Evolutionary conservation across 2,113 vertebrate species (phyloP).

Genomic region (Stegastes partitus): DNA sequence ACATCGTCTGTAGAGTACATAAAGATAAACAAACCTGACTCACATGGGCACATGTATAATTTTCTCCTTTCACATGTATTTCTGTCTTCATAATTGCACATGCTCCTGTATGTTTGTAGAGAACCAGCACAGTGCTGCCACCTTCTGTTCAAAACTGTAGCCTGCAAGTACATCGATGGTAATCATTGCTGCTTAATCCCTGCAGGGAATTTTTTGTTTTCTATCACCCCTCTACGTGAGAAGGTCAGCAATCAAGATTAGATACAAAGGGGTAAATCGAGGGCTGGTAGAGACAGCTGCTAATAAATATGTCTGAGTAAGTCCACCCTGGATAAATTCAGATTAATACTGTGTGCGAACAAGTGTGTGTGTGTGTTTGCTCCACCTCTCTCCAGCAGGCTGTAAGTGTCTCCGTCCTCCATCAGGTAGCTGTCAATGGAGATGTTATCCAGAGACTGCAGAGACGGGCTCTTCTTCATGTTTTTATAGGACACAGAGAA

Average conservation of each 20-base stretch:
- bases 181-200: not conserved
- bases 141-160: constrained; percentile 29
- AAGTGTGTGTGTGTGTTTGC: not conserved
- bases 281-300: too few species aligned
- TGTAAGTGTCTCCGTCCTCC: constrained; percentile 93
- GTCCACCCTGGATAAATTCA: not conserved
- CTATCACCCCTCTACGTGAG: not conserved
- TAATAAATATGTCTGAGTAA: not conserved
- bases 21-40: not conserved
- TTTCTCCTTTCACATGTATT: not conserved
- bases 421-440: constrained; percentile 94
- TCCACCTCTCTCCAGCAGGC: constrained; percentile 91
- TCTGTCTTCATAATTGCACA: too few species aligned
- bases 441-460: constrained; percentile 93
- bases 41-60: not conserved
- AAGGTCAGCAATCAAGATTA: not conserved
- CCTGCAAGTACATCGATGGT: not conserved
- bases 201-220: not conserved
- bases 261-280: too few species aligned
- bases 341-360: not conserved
- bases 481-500: constrained; percentile 93
- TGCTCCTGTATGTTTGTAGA: too few species aligned
- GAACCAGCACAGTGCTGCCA: constrained; percentile 56
- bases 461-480: constrained; percentile 95
- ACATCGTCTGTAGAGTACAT: constrained; percentile 83